phyloP scores from a whole-genome alignment of 2,797 vertebrate species.

The Gymnothorax javanicus region DNA sequence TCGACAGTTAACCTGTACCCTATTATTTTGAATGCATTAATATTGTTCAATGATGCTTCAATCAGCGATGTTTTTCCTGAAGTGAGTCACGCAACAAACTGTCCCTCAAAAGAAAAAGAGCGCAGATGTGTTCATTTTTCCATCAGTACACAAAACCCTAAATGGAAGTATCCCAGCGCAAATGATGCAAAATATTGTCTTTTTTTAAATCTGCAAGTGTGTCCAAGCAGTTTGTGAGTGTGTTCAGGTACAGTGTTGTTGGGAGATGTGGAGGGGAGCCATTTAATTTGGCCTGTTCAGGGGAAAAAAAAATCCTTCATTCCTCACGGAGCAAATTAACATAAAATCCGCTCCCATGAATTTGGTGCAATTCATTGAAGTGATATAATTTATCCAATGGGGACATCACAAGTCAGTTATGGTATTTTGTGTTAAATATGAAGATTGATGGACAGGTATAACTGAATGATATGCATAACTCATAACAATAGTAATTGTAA shows the following conservation, averaged over 20 bases:
- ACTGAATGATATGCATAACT: background rate
- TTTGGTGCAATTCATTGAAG: background rate
- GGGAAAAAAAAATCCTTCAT: background rate
- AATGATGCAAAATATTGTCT: conserved; percentile 63
- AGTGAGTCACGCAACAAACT: too few species aligned
- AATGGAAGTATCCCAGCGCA: conserved; percentile 47
- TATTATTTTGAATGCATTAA: too few species aligned
- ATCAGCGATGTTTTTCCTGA: too few species aligned
- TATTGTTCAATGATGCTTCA: too few species aligned
- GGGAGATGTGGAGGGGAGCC: conserved; percentile 52
- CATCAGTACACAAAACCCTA: conserved; percentile 54
- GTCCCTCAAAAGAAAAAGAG: too few species aligned
- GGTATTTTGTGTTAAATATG: background rate
- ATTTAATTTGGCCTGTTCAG: background rate
- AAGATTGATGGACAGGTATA: background rate
- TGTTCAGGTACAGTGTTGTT: conserved; percentile 55
- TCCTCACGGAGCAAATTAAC: background rate
- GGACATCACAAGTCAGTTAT: too few species aligned
- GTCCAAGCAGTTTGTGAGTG: conserved; percentile 55
- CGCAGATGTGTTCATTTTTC: conserved; percentile 38
- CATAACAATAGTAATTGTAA: background rate
- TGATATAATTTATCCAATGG: background rate
- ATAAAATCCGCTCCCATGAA: background rate
- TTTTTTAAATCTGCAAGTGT: conserved; percentile 54
- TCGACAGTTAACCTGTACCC: too few species aligned